Base-by-base conservation (phyloP, 2,888 invertebrate species). In the Pristionchus maxplancki region DNA sequence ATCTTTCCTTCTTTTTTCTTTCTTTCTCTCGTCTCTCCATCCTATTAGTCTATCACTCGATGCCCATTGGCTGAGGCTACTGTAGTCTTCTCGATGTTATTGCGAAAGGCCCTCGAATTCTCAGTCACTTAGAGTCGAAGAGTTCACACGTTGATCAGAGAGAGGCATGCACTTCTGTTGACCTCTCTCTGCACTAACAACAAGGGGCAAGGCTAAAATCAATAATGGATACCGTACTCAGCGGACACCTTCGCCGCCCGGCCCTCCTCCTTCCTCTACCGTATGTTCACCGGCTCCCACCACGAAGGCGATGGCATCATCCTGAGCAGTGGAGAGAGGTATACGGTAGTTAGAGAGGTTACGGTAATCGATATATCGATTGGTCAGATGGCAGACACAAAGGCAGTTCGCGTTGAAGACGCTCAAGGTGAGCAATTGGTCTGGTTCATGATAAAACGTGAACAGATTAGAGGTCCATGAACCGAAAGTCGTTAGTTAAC, bases 301-400 rank as follows among this genome's bases (percentile, higher is more conserved):
- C 86, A 87, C 37, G 90, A 91, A 58, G 92, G 92, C 53, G 90
- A 90, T 88, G 92, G 92, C 17, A 92, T 92, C 81, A 91, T 93
- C 84, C 89, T 92, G 82, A 87, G 88, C 13, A 83, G 89, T 17
- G 90, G 91, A 11, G 88, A 62, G 40, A 88, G 85, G 85, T 64
- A 50, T 50, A 24, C 53, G 53, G 31, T 20, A 53, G 82, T 44
- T 6, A 8, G 34, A 24, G 24, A 53, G 82, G 28, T 17, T 81
- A 81, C 44, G 48, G 81, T 81, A 81, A 37, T 20, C 48, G 48
- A 44, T 9, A 81, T 81, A 53, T 83, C 37, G 34, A 53, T 53
- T 31, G 34, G 6, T 62, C 85, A 62, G 89, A 34, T 92, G 92
- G 91, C 88, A 89, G 44, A 89, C 90, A 6, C 91, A 93, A 40